These are phyloP conservation scores for Smittia sp. DNA, from an alignment of 2,888 invertebrate species.

Conservation along the genomic window DNA sequence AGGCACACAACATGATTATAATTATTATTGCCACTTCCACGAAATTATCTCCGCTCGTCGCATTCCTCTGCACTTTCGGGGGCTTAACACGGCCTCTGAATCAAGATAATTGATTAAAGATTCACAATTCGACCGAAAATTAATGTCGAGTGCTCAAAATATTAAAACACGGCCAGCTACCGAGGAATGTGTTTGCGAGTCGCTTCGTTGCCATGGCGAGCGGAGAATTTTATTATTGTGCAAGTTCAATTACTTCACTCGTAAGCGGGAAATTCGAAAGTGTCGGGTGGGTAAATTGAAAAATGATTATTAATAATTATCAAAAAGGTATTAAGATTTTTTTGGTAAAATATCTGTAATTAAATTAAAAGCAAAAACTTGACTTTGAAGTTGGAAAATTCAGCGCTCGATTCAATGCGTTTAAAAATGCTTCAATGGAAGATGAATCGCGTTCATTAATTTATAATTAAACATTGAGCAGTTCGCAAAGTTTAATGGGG, in stretches of 20 bases:
- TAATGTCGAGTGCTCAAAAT: background rate
- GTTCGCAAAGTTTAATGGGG: too few species aligned
- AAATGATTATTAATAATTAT: too few species aligned
- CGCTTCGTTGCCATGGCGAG: background rate
- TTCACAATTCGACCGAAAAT: background rate
- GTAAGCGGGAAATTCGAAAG: background rate
- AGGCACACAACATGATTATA: conserved; percentile 22
- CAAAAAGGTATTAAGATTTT: background rate
- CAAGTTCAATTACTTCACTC: background rate
- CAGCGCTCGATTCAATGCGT: too few species aligned
- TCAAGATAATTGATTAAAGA: conserved; percentile 8
- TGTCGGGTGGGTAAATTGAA: background rate
- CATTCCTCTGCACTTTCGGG: background rate
- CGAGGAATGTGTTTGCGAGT: background rate
- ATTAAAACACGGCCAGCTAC: background rate
- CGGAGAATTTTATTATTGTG: background rate
- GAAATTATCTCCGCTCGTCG: conserved; percentile 8
- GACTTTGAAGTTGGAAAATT: background rate
- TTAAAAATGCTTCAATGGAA: too few species aligned
- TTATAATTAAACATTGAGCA: too few species aligned
- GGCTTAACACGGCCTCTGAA: background rate
- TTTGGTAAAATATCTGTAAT: background rate
- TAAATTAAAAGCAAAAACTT: background rate
- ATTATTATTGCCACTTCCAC: conserved; percentile 26
- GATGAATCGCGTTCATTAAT: too few species aligned